Conservation (phyloP, 2,113 vertebrate genomes). For the Chlorodrepanis virens region DNA sequence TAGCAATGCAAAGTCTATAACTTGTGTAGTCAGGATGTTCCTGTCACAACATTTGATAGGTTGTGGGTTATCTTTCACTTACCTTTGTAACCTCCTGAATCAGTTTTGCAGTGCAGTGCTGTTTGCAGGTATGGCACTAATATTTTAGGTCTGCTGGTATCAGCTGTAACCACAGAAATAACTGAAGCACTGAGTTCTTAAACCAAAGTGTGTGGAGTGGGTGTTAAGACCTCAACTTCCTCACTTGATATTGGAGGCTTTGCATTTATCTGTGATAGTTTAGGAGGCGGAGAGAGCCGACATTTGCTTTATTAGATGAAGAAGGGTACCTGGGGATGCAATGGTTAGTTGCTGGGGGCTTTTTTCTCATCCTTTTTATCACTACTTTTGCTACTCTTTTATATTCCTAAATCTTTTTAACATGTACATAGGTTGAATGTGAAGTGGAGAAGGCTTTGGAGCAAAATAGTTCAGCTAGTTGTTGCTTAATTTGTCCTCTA, state of each 20-base stretch:
- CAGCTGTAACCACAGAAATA: not conserved
- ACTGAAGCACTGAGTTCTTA: not conserved
- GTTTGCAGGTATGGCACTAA: not conserved
- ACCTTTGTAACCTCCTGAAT: not conserved
- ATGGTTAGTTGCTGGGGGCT: fast-evolving
- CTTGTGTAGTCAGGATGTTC: not conserved
- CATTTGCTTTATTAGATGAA: not conserved
- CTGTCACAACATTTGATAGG: not conserved
- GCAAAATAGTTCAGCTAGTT: not conserved
- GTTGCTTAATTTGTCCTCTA: not conserved
- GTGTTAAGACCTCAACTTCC: not conserved
- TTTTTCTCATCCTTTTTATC: not conserved
- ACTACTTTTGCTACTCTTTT: not conserved
- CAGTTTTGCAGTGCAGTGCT: not conserved
- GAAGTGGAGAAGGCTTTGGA: not conserved
- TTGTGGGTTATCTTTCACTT: not conserved
- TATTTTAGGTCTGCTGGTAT: not conserved
- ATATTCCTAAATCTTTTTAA: not conserved
- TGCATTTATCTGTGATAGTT: not conserved
- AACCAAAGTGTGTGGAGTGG: not conserved
- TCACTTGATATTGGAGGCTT: not conserved
- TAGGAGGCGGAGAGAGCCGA: not conserved
- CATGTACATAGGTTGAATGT: fast-evolving
- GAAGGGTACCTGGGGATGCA: not conserved
- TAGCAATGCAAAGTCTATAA: not conserved